Percentiles rank a stretch among this genome's conserved stretches.
Conservation (phyloP, 2,113 vertebrate genomes). For the Laterallus jamaicensis region DNA sequence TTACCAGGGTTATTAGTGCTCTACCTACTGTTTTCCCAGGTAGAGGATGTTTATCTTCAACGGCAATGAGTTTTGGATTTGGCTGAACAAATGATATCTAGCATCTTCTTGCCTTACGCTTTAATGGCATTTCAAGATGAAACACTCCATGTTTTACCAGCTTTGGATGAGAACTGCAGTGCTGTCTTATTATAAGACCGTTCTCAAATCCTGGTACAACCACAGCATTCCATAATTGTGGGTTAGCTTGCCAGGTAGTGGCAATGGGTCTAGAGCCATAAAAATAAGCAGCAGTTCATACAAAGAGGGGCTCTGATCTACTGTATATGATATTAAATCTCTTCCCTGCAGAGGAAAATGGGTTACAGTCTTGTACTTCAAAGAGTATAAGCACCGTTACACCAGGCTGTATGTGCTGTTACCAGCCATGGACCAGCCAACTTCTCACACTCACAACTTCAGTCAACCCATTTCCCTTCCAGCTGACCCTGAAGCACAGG, state of each 20-base stretch:
- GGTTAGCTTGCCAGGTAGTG: not conserved
- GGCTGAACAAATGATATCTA: not conserved
- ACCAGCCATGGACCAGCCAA: not conserved
- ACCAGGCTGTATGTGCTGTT: not conserved
- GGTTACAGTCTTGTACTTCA: not conserved
- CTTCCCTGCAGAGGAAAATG: not conserved
- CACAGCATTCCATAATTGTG: not conserved
- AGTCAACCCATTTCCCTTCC: not conserved
- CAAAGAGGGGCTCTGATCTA: not conserved
- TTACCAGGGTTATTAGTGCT: not conserved
- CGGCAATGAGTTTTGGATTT: not conserved
- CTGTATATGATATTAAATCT: not conserved
- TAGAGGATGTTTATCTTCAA: not conserved
- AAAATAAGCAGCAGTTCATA: not conserved
- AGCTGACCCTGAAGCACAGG: not conserved
- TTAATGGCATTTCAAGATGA: constrained; percentile 3
- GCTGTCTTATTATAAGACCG: not conserved
- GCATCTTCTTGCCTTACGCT: not conserved
- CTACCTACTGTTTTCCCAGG: not conserved
- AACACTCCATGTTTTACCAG: not conserved
- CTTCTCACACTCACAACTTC: not conserved
- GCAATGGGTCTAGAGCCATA: not conserved
- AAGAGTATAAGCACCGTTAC: not conserved
- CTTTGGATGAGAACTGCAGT: not conserved
- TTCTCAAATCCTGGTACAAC: not conserved